These are phyloP conservation scores for Oreocharis arfaki DNA, from an alignment of 2,113 vertebrate genomes.

Conservation along the genomic window DNA sequence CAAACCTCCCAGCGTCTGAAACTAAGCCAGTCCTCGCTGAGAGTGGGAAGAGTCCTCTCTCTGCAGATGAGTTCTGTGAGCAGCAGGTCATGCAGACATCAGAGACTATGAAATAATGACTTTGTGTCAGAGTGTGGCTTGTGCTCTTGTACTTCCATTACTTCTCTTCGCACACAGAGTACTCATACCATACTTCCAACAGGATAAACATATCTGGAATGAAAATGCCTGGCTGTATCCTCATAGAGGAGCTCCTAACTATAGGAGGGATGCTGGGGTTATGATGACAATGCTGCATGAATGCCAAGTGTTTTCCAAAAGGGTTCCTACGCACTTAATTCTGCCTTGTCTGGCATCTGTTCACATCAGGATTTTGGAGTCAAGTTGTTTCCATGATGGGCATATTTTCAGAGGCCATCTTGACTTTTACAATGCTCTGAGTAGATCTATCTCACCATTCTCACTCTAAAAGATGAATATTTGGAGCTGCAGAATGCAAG, in stretches of 20 bases:
- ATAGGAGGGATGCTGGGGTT: background rate
- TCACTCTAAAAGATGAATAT: background rate
- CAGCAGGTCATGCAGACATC: background rate
- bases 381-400: background rate
- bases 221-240: background rate
- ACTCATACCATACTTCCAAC: background rate
- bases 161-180: background rate
- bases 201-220: background rate
- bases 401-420: background rate
- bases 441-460: background rate
- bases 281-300: background rate
- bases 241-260: background rate
- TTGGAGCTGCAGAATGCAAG: background rate
- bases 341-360: background rate
- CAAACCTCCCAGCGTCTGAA: background rate
- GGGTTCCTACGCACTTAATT: background rate
- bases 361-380: background rate
- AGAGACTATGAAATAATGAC: background rate
- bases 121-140: background rate
- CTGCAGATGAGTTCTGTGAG: background rate
- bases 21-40: background rate
- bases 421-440: background rate
- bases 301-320: background rate
- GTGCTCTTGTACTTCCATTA: background rate
- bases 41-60: background rate